phyloP scores from a whole-genome alignment of 2,113 vertebrate genomes.

The Tragelaphus scriptus region DNA sequence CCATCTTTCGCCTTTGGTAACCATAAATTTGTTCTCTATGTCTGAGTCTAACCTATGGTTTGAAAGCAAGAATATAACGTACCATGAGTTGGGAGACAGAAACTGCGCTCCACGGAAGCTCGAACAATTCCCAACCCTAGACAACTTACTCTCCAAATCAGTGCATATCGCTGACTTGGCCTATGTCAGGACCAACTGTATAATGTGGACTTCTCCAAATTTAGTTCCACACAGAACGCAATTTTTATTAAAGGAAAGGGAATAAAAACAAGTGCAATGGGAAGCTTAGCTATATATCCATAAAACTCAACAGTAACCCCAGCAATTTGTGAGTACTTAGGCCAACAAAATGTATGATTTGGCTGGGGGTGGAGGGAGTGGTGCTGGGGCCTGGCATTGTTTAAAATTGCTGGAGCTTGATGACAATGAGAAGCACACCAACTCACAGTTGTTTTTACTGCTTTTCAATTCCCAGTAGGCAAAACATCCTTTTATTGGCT shows the following conservation, averaged over 20 bases:
- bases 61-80: background rate
- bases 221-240: background rate
- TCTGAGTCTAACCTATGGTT: background rate
- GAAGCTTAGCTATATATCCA: background rate
- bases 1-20: background rate
- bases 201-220: background rate
- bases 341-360: background rate
- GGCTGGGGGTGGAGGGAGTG: background rate
- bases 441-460: background rate
- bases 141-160: background rate
- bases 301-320: slow-evolving; percentile 15
- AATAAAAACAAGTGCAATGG: background rate
- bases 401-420: background rate
- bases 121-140: accelerated
- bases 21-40: background rate
- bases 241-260: slow-evolving; percentile 5
- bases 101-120: accelerated
- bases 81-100: background rate
- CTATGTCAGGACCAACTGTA: background rate
- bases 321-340: background rate
- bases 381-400: background rate
- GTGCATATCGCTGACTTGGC: accelerated
- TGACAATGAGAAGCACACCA: background rate
- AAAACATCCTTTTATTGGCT: background rate
- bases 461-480: background rate